phyloP scores from a whole-genome alignment of 2,888 invertebrate species.

The Unio delphinus region DNA sequence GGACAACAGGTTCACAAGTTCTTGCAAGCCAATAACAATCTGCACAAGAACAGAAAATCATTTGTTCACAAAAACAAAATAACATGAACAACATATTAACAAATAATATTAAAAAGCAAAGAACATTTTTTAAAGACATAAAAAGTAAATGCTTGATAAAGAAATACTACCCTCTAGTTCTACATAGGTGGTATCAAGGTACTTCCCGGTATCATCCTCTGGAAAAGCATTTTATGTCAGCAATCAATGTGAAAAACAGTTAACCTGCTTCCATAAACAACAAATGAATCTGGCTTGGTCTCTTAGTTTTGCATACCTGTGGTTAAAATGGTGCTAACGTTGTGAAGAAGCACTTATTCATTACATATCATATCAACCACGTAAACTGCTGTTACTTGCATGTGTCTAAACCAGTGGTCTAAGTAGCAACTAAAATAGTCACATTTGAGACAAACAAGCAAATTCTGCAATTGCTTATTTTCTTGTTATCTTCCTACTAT shows the following conservation, averaged over 20 bases:
- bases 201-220: slow-evolving; percentile 16
- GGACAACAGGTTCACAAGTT: no score
- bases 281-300: no score
- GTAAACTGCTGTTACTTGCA: no score
- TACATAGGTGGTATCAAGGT: slow-evolving; percentile 27
- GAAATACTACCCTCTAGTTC: slow-evolving; percentile 33
- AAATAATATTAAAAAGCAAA: neutral
- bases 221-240: neutral
- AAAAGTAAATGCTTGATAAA: neutral
- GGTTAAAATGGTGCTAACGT: no score
- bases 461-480: no score
- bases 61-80: neutral
- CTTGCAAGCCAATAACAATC: neutral
- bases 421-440: no score
- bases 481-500: no score
- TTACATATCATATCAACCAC: no score
- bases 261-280: neutral
- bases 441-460: no score
- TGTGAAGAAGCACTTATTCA: no score
- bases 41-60: neutral
- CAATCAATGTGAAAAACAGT: neutral
- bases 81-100: neutral
- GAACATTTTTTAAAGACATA: neutral
- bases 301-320: no score
- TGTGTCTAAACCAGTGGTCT: no score